Evolutionary conservation across 2,888 invertebrate genomes (phyloP), one percentile per base, ranked within the genome.

Genomic region (Synergus itoensis): DNA sequence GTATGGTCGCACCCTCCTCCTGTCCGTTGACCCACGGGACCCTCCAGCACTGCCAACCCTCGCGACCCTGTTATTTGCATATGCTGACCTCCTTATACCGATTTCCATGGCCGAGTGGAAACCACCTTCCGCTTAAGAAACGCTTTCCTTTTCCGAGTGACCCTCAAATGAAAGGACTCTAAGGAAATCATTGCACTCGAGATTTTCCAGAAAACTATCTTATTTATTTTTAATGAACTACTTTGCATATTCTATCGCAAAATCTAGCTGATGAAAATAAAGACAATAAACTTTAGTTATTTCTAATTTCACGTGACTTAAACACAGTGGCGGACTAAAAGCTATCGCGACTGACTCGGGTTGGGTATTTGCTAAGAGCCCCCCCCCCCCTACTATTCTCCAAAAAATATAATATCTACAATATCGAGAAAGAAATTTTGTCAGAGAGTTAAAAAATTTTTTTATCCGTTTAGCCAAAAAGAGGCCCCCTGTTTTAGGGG

Each of bases 51-150:
- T 80, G 83, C 82, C 81, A 85, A 83, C 84, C 88, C 86, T 87
- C 84, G 85, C 87, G 86, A 89, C 86, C 88, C 85, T 85, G 85
- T 86, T 89, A 90, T 90, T 90, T 90, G 88, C 89, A 88, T 89
- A 87, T 85, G 87, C 86, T 88, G 88, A 88, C 88, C 88, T 87
- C 86, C 86, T 88, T 88, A 73, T 84, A 83, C 83, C 84, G 86
- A 87, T 87, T 87, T 87, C 84, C 85, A 83, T 81, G 84, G 82
- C 82, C 86, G 84, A 87, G 86, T 84, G 84, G 78, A 84, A 84
- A 81, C 84, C 81, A 84, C 83, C 84, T 81, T 28, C 69, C 69
- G 28, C 69, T 69, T 28, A 69, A 48, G 36, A 53, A 73, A 48
- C n/a, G 48, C 36, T 73, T 73, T 73, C 36, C 53, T 53, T 36